Evolutionary conservation across 2,797 vertebrate genomes (phyloP).

Genomic region (Mionectes olivaceus): DNA sequence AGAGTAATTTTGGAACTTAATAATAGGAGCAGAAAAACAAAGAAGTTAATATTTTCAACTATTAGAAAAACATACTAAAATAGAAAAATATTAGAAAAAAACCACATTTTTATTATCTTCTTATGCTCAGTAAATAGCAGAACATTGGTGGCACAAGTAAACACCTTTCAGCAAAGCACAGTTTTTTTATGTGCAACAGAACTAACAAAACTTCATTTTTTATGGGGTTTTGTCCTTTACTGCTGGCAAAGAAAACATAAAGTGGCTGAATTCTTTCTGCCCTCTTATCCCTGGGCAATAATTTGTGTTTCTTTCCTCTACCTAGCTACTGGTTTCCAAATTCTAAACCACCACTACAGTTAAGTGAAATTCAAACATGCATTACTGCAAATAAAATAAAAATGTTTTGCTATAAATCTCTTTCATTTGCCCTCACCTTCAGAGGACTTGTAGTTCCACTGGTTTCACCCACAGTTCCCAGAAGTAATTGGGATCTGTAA

Average conservation of each 20-base stretch:
- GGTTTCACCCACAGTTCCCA: neutral
- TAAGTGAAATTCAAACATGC: neutral
- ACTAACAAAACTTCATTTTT: neutral
- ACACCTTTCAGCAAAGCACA: neutral
- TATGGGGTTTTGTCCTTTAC: neutral
- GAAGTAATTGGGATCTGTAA: neutral
- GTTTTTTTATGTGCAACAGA: neutral
- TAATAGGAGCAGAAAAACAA: neutral
- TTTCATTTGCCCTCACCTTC: neutral
- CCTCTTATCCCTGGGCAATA: neutral
- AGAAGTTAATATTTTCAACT: neutral
- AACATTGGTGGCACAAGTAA: neutral
- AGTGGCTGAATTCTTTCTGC: neutral
- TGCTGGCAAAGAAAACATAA: neutral
- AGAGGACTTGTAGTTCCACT: neutral
- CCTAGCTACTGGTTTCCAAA: neutral
- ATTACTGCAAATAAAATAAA: constrained; percentile 11
- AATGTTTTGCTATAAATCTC: constrained; percentile 10
- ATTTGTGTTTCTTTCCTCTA: neutral
- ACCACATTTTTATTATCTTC: neutral
- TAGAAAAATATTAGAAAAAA: neutral
- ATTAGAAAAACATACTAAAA: neutral
- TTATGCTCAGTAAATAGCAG: neutral
- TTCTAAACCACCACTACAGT: neutral
- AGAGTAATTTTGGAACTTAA: neutral